These are phyloP conservation scores for Cyclophora albipunctata DNA, from an alignment of 2,888 invertebrate species.

Conservation along the genomic window DNA sequence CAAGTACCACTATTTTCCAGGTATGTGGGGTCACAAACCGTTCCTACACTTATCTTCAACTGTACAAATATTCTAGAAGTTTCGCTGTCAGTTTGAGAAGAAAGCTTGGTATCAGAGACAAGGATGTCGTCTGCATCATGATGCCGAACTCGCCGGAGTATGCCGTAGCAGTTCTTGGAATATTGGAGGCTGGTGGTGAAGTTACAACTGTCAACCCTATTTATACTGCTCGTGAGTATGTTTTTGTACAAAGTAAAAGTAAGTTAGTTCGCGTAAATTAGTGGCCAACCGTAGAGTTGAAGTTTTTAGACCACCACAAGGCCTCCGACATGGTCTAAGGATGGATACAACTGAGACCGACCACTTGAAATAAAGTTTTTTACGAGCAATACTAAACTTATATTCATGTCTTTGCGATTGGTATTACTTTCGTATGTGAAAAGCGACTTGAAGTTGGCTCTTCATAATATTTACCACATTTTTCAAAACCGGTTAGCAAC, in stretches of 20 bases:
- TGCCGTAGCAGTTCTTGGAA: conserved; percentile 75
- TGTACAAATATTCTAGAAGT: conserved; percentile 76
- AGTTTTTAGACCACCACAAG: no score
- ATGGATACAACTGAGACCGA: no score
- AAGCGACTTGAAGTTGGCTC: no score
- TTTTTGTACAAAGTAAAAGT: not conserved
- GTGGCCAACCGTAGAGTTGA: no score
- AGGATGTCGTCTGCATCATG: conserved; percentile 79
- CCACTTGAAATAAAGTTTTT: no score
- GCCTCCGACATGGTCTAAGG: no score
- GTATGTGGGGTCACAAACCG: conserved; percentile 80
- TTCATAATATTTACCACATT: no score
- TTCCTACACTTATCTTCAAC: conserved; percentile 78
- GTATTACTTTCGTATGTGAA: no score
- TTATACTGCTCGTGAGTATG: conserved; percentile 76
- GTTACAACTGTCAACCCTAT: conserved; percentile 82
- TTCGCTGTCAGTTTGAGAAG: conserved; percentile 77
- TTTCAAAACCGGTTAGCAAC: no score
- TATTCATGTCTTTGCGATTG: no score
- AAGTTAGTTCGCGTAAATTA: not conserved
- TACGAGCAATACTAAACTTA: no score
- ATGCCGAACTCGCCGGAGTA: conserved; percentile 83
- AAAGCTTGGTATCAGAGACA: conserved; percentile 74
- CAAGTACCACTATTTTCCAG: conserved; percentile 44
- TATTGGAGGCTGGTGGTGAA: conserved; percentile 78